Base-by-base conservation (phyloP, 1,140 invertebrate genomes). In the Saccostrea echinata region DNA sequence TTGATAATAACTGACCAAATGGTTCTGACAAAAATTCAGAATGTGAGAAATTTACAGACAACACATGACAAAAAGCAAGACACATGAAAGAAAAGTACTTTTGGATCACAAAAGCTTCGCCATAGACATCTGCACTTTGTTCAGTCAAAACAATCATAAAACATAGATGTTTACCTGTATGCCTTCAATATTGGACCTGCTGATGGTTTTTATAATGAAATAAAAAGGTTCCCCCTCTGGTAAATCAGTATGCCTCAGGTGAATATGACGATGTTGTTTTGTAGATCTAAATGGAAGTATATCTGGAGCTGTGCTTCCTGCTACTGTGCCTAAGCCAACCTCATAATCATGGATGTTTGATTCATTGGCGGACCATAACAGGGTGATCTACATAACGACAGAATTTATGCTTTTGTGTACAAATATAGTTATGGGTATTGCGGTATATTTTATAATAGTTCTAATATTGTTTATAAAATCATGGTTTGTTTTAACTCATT, bases 311-410 rank as follows among this genome's bases (percentile, higher is more conserved):
- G 81, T 11, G 57, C 88, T 89, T 33, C 81, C 51, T 24, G 18
- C 16, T 9, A 82, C 71, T 16, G 90, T 85, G 8, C 87, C 64
- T 6, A 92, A 52, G 3, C 89, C 90, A 27, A 90, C 30, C 76
- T 90, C 71, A 53, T 91, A 90, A 51, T 91, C 91, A 82, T 88
- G 86, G n/a, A 92, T 64, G 43, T 35, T 24, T 16, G 30, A 83
- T 21, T 61, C 83, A 84, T 55, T 55, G 21, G 83, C 27, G 11
- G 68, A 57, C 86, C 86, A 86, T 9, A 13, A 33, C 0, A 86
- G 11, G 13, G 12, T 55, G n/a, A 52, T 30, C 57, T 33, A 52
- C 43, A 86, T 24, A 21, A 71, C 68, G 11, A 16, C 16, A 71
- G 11, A 8, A 71, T 27, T 1, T 71, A 21, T 27, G 68, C 21